These are phyloP conservation scores for Cydia strobilella DNA, from an alignment of 1,140 invertebrate genomes.

Conservation along the genomic window DNA sequence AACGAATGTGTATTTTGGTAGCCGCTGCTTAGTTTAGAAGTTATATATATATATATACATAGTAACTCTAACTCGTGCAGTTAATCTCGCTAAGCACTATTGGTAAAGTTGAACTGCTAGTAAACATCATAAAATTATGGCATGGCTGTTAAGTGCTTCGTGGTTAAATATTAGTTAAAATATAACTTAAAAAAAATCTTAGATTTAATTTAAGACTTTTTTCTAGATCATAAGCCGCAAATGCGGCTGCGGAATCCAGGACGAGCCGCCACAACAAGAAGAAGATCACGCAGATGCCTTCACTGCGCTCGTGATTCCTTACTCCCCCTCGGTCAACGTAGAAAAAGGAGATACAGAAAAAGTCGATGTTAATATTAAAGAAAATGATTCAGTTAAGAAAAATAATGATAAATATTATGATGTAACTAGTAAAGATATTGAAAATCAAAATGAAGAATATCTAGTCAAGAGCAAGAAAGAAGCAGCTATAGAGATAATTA, in stretches of 20 bases:
- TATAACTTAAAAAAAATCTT: too few species aligned
- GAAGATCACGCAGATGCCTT: slow-evolving; percentile 60
- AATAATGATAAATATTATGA: neutral
- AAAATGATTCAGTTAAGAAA: neutral
- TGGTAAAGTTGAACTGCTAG: too few species aligned
- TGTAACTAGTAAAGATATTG: neutral
- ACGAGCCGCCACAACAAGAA: slow-evolving; percentile 61
- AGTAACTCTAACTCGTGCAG: too few species aligned
- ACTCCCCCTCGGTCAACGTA: slow-evolving; percentile 46
- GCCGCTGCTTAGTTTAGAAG: too few species aligned
- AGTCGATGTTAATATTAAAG: neutral
- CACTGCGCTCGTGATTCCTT: slow-evolving; percentile 56
- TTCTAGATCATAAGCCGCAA: slow-evolving; percentile 69
- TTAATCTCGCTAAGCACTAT: too few species aligned
- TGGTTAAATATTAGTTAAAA: too few species aligned
- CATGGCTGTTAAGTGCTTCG: too few species aligned
- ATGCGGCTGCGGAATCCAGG: slow-evolving; percentile 71
- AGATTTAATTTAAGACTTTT: slow-evolving; percentile 14
- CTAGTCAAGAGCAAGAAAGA: slow-evolving; percentile 6
- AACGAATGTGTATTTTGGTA: too few species aligned
- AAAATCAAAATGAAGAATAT: neutral
- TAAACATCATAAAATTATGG: too few species aligned
- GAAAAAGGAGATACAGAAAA: neutral
- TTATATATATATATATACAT: too few species aligned
- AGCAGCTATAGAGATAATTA: neutral